phyloP scores from a whole-genome alignment of 2,797 vertebrate genomes.

The Orientallactaga sibirica region DNA sequence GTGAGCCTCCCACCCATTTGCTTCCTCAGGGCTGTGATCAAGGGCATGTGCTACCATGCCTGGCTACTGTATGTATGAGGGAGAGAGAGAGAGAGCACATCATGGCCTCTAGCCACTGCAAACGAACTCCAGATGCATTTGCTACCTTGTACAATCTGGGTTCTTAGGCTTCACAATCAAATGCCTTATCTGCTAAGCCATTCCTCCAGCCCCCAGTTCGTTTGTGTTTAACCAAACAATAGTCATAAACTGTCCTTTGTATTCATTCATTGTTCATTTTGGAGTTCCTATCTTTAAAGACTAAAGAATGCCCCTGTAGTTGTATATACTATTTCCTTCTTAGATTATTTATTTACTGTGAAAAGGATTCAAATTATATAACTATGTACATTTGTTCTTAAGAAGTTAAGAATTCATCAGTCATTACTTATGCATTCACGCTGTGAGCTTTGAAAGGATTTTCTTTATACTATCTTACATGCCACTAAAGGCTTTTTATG shows the following conservation, averaged over 20 bases:
- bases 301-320: not conserved
- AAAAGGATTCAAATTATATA: not conserved
- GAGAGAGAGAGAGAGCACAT: no score
- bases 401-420: conserved; percentile 49
- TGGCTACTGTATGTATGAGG: no score
- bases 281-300: not conserved
- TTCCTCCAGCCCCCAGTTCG: not conserved
- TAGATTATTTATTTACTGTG: conserved; percentile 9
- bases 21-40: no score
- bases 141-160: no score
- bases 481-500: conserved; percentile 58
- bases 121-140: no score
- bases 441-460: not conserved
- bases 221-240: not conserved
- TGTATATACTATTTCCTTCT: not conserved
- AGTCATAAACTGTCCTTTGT: not conserved
- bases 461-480: conserved; percentile 19
- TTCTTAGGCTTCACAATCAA: no score
- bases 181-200: no score
- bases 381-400: conserved; percentile 46
- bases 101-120: no score
- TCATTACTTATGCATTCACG: conserved; percentile 41
- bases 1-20: no score
- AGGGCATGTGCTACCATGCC: no score
- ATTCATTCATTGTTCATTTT: not conserved